Percentiles rank a stretch among this genome's conserved stretches.
Conservation (phyloP, 2,888 invertebrate species). For the Hipparchia sbordonii region DNA sequence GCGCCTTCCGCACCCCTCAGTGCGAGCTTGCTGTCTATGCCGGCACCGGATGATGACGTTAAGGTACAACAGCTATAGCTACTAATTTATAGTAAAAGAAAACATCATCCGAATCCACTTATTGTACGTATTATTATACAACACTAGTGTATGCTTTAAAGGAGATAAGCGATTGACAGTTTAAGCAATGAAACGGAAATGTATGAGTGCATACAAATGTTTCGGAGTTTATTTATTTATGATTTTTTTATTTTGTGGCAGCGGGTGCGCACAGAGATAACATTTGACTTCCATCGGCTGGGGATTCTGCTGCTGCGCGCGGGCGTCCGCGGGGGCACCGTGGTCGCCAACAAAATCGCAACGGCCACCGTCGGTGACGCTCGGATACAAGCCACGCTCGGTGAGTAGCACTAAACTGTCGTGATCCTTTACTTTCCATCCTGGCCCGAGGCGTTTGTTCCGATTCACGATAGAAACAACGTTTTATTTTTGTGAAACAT, state of each 20-base stretch:
- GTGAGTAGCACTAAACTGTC: constrained; percentile 59
- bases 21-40: constrained; percentile 28
- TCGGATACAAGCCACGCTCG: constrained; percentile 92
- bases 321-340: constrained; percentile 86
- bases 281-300: constrained; percentile 96
- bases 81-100: too few species aligned
- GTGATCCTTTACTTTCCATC: too few species aligned
- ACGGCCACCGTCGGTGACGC: constrained; percentile 97
- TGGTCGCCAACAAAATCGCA: constrained; percentile 93
- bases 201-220: too few species aligned
- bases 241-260: constrained; percentile 42
- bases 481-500: too few species aligned
- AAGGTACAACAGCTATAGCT: constrained; percentile 40
- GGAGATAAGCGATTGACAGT: too few species aligned
- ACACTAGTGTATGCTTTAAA: too few species aligned
- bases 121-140: too few species aligned
- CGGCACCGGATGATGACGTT: constrained; percentile 47
- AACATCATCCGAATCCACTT: too few species aligned
- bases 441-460: too few species aligned
- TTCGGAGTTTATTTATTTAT: too few species aligned
- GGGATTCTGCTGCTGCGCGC: constrained; percentile 94
- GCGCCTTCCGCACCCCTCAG: constrained; percentile 52
- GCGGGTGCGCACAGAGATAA: constrained; percentile 88
- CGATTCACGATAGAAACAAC: too few species aligned
- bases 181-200: too few species aligned